A percentile compares a stretch with the other conserved stretches of the same genome.
Conservation (phyloP, 2,113 vertebrate genomes). For the Hymenochirus boettgeri region DNA sequence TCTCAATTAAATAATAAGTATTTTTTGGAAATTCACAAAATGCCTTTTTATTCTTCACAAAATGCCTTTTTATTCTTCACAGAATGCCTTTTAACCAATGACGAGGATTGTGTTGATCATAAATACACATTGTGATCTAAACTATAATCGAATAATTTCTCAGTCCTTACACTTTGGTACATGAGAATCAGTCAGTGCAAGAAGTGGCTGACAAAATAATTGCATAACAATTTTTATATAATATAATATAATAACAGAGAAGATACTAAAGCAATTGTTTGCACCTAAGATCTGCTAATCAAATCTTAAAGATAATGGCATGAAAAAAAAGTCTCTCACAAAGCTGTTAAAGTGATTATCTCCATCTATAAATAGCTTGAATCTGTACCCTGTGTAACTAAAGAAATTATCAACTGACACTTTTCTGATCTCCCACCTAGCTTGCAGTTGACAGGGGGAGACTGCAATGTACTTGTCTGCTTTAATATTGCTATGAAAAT, state of each 20-base stretch:
- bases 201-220: conserved; percentile 3
- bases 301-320: conserved; percentile 25
- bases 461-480: no score
- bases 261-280: conserved; percentile 16
- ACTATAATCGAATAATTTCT: no score
- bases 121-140: no score
- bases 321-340: conserved; percentile 27
- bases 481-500: no score
- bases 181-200: no score
- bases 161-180: no score
- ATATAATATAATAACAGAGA: conserved; percentile 3
- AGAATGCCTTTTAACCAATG: no score
- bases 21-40: no score
- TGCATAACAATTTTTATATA: background rate
- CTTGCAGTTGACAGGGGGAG: background rate
- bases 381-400: conserved; percentile 15
- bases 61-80: no score
- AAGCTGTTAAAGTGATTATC: conserved; percentile 15
- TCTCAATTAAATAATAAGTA: no score
- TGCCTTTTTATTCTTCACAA: no score
- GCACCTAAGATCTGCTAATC: conserved; percentile 25
- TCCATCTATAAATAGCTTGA: conserved; percentile 18
- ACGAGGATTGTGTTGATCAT: no score
- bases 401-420: conserved; percentile 2
- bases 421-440: background rate